phyloP scores from a whole-genome alignment of 2,888 invertebrate species.

The Cyaniris semiargus region DNA sequence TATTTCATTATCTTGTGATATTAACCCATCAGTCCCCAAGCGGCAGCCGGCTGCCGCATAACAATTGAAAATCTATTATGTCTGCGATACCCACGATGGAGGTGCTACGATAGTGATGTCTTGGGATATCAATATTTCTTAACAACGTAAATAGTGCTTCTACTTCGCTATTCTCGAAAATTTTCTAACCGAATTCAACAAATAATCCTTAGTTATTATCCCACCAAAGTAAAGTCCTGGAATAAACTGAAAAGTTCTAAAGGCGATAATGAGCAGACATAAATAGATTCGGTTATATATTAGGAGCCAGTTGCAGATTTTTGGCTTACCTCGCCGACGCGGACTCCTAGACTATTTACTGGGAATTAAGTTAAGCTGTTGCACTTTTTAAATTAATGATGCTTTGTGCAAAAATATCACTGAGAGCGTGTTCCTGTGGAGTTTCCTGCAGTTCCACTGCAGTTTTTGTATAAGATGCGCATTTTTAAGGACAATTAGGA shows the following conservation, averaged over 20 bases:
- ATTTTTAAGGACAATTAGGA: slow-evolving; percentile 7
- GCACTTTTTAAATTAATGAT: slow-evolving; percentile 51
- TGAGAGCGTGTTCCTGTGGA: slow-evolving; percentile 30
- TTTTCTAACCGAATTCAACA: not conserved
- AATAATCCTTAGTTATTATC: not conserved
- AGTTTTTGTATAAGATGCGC: slow-evolving; percentile 21
- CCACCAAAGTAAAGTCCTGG: not conserved
- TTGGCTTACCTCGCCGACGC: slow-evolving; percentile 58
- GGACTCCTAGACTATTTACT: slow-evolving; percentile 54
- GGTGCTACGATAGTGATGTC: too few species aligned
- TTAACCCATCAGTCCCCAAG: too few species aligned
- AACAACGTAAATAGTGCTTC: not conserved
- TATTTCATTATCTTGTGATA: too few species aligned
- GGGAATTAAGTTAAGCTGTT: slow-evolving; percentile 57
- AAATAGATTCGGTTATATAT: slow-evolving; percentile 72
- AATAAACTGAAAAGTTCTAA: slow-evolving; percentile 47
- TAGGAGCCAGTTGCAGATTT: slow-evolving; percentile 61
- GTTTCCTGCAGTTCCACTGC: slow-evolving; percentile 20
- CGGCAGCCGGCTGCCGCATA: too few species aligned
- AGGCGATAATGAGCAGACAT: slow-evolving; percentile 64
- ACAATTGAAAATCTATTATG: too few species aligned
- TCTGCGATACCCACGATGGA: too few species aligned
- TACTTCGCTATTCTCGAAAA: not conserved
- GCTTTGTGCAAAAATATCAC: slow-evolving; percentile 41
- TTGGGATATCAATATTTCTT: too few species aligned